These are phyloP conservation scores for Tamandua tetradactyla DNA, from an alignment of 2,797 vertebrate genomes.

Conservation along the genomic window DNA sequence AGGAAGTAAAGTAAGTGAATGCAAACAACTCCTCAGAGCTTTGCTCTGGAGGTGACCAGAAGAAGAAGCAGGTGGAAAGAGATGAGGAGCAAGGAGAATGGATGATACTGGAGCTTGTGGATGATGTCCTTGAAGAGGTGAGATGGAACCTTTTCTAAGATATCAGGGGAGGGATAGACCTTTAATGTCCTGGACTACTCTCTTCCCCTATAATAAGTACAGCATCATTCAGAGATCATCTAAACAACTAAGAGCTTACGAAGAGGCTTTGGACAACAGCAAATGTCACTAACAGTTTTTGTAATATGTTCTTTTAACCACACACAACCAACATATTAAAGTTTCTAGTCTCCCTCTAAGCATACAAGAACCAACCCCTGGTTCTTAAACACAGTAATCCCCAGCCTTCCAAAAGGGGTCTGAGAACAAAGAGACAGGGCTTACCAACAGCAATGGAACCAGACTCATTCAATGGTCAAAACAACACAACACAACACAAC, in stretches of 20 bases:
- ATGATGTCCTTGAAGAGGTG: constrained; percentile 15
- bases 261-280: constrained; percentile 10
- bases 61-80: not conserved
- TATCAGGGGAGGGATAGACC: not conserved
- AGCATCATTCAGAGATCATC: not conserved
- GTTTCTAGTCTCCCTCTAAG: not conserved
- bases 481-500: not conserved
- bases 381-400: constrained; percentile 5
- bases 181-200: not conserved
- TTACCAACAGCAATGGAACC: constrained; percentile 46
- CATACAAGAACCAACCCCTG: not conserved
- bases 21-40: not conserved
- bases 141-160: not conserved
- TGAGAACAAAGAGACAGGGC: constrained; percentile 30
- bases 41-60: not conserved
- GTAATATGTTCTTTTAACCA: not conserved
- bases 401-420: not conserved
- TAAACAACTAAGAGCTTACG: not conserved
- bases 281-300: constrained; percentile 21
- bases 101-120: not conserved
- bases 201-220: not conserved
- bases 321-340: not conserved
- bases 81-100: not conserved
- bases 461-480: constrained; percentile 33
- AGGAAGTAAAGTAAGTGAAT: not conserved